A percentile compares a stretch with the other conserved stretches of the same genome.
These are phyloP conservation scores for Beris chalybata DNA, from an alignment of 2,888 invertebrate species.

Conservation along the genomic window DNA sequence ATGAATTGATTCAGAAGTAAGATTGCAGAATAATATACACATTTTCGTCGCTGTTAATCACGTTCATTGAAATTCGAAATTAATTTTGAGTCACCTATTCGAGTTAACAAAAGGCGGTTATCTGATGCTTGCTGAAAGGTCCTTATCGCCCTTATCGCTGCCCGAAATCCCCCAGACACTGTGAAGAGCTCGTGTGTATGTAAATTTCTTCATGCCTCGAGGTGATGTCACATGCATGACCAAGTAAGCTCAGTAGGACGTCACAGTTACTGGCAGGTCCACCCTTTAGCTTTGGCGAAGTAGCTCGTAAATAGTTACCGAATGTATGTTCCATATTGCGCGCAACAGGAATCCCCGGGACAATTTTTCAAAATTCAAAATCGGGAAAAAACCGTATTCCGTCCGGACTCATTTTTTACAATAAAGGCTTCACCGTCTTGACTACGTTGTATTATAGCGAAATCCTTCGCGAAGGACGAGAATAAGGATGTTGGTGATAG, in stretches of 20 bases:
- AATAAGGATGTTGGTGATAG: not conserved
- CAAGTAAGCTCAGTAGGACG: constrained; percentile 8
- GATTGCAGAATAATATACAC: too few relatives aligned
- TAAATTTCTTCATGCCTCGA: too few relatives aligned
- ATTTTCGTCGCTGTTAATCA: too few relatives aligned
- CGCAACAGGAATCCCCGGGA: constrained; percentile 19
- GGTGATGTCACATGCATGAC: constrained; percentile 12
- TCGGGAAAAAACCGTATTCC: constrained; percentile 4
- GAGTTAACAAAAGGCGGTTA: too few relatives aligned
- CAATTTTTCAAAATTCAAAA: constrained; percentile 14
- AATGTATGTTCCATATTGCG: not conserved
- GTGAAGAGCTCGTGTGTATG: too few relatives aligned
- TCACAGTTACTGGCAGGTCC: constrained; percentile 1
- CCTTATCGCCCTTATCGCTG: too few relatives aligned
- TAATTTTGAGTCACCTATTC: too few relatives aligned
- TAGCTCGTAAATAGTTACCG: not conserved
- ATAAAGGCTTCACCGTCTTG: constrained; percentile 4
- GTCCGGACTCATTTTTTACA: constrained; percentile 11
- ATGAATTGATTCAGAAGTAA: too few relatives aligned
- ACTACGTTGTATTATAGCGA: not conserved
- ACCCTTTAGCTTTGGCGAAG: not conserved
- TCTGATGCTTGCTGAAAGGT: too few relatives aligned
- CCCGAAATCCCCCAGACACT: too few relatives aligned
- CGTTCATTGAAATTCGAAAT: too few relatives aligned
- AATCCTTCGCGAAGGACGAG: not conserved